Percentiles rank a stretch among this genome's conserved stretches.
Evolutionary conservation across 2,797 vertebrate genomes (phyloP).

Genomic region (Limnodromus scolopaceus): DNA sequence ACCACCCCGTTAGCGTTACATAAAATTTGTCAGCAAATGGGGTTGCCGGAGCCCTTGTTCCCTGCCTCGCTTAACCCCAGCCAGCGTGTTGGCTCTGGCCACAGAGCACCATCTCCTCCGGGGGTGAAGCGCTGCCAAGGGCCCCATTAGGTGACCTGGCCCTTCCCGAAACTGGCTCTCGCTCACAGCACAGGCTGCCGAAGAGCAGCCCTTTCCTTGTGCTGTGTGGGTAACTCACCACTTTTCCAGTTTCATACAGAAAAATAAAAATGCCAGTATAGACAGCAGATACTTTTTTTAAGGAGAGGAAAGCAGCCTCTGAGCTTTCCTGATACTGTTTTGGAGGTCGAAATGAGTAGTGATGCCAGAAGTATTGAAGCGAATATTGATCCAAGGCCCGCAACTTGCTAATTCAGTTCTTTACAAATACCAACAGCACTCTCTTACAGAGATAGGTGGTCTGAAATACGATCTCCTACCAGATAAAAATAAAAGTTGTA

Average conservation of each 20-base stretch:
- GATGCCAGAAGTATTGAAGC: neutral
- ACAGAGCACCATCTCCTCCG: rapidly evolving
- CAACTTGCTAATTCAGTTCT: neutral
- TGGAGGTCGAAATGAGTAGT: neutral
- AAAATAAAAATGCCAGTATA: neutral
- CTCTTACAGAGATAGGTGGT: neutral
- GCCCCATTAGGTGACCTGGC: rapidly evolving
- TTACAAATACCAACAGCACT: neutral
- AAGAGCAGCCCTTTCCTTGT: neutral
- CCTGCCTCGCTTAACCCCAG: neutral
- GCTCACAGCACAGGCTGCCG: rapidly evolving
- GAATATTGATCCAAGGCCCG: neutral
- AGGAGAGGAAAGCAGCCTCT: neutral
- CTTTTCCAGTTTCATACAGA: neutral
- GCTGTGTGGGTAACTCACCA: rapidly evolving
- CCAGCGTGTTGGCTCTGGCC: rapidly evolving
- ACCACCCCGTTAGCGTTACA: rapidly evolving
- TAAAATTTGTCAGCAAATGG: neutral
- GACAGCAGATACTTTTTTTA: rapidly evolving
- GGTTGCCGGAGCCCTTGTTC: rapidly evolving
- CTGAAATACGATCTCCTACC: neutral
- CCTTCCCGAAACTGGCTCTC: rapidly evolving
- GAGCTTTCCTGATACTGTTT: rapidly evolving
- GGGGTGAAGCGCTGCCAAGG: rapidly evolving
- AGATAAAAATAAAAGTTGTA: neutral